Base-by-base conservation (phyloP, 2,888 invertebrate species). In the Ecdyonurus torrentis region DNA sequence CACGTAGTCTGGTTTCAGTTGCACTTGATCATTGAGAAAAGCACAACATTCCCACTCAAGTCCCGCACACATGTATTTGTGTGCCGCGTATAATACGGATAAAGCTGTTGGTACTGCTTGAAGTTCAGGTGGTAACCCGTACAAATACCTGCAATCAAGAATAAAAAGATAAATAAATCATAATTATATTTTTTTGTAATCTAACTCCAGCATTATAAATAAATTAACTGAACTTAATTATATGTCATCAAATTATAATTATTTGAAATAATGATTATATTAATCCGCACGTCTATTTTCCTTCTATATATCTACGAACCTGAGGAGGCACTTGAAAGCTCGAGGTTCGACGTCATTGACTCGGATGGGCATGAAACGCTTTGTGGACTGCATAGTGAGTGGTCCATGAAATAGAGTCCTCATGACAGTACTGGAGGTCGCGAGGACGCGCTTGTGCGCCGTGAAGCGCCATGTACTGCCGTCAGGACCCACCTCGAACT, bases 61-160 rank as follows among this genome's bases (percentile, higher is more conserved):
- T 22, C 82, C 83, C 3, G 83, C 80, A 68, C 89, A 85, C 59
- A 87, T 77, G 71, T 88, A 86, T 70, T 86, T 85, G 71, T 87
- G 84, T 23, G 88, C 87, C 1, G 86, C 85, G 66, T 85, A 83
- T 24, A 90, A 79, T 0, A 89, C 81, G 52, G 82, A 80, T 23
- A 89, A 77, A 3, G 87, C 86, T 1, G 84, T 84, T 18, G 76
- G 76, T 10, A 84, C 81, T 0, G 83, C 81, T 67, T 81, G 80
- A 59, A 87, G 77, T 61, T 79, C 76, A 15, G 82, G 79, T 2
- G 81, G 79, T 66, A 84, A 82, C 61, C 81, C 81, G 71, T 86
- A 84, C 67, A 86, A 77, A 71, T 81, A 84, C 66, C 86, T 81
- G 71, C n/a, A n/a, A n/a, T n/a, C n/a, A n/a, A n/a, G n/a, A n/a